phyloP scores from a whole-genome alignment of 2,797 vertebrate species.

The Corythornis leucogaster region DNA sequence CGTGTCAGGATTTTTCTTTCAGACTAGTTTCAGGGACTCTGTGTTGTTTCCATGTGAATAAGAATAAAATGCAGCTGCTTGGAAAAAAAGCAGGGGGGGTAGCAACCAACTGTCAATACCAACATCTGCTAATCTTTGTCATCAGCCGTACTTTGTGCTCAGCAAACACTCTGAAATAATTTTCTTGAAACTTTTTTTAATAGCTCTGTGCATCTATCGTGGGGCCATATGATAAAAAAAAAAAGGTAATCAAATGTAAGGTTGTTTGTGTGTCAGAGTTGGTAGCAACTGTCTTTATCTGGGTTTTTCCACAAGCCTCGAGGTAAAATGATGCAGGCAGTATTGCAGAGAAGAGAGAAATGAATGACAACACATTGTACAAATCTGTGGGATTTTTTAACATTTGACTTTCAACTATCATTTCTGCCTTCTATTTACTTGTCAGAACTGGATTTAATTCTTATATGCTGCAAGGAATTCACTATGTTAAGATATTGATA shows the following conservation, averaged over 20 bases:
- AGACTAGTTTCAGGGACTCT: neutral
- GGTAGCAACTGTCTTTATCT: constrained; percentile 47
- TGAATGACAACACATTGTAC: constrained; percentile 47
- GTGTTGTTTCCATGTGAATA: neutral
- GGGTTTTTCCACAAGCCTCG: neutral
- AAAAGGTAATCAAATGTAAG: constrained; percentile 65
- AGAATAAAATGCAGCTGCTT: constrained; percentile 57
- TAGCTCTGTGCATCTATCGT: neutral
- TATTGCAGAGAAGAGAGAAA: constrained; percentile 32
- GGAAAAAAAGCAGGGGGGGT: constrained; percentile 10
- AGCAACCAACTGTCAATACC: constrained; percentile 45
- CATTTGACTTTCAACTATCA: constrained; percentile 59
- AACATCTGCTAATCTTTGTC: constrained; percentile 66
- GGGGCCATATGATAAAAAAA: constrained; percentile 35
- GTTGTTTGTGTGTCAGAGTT: constrained; percentile 52
- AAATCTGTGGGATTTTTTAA: constrained; percentile 62
- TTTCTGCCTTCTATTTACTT: constrained; percentile 71
- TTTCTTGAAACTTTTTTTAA: constrained; percentile 50
- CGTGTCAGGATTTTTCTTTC: constrained; percentile 3
- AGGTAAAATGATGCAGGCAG: constrained; percentile 56
- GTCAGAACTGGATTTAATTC: constrained; percentile 70
- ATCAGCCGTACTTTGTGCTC: constrained; percentile 48
- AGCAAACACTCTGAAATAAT: constrained; percentile 54
- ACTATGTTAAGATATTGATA: constrained; percentile 73
- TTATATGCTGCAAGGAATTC: constrained; percentile 38